Evolutionary conservation across 2,888 invertebrate species (phyloP), one percentile per base, ranked within the genome.

Genomic region (Hydraecia micacea): DNA sequence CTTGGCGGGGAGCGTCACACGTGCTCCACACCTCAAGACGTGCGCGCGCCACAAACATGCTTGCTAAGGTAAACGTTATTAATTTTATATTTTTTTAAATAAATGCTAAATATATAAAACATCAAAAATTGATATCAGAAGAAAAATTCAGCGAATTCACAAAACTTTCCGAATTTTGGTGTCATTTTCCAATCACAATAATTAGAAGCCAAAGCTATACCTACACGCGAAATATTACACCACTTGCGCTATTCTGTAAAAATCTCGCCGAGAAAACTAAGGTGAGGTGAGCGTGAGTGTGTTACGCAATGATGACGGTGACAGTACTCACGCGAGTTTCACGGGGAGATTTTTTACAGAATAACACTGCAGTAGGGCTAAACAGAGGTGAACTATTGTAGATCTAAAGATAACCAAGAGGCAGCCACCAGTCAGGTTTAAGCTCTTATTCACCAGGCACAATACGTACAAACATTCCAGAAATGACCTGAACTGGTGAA

Each of bases 11-110:
- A 55, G 36, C 55, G 73, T 7, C 94, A 96, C 95, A 95, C 94
- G 96, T 95, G 95, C 92, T 91, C 83, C 84, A 82, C 79, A 81
- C 74, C 86, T 69, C 88, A 87, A 88, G 86, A 90, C 89, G 91
- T 88, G 89, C 92, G 93, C 94, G 93, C 95, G 93, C 94, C 88
- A 91, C 93, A 92, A 91, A 90, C 93, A 96, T 96, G 96, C 90
- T 96, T 89, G 95, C 95, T 90, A 96, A 96, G 96, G 96, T 96
- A 95, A 87, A 76, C 58, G 42, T 80, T 60, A 32, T 32, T 46
- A 32, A 74, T 81, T 60, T 46, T 36, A 15, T 67, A 52, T 60
- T 66, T 9, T 52, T 49, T 65, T 60, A 7, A 62, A 32, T n/a
- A 65, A 60, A 42, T 52, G 21, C 4, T 1, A 46, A 69, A 46